Conservation (phyloP, 2,888 invertebrate genomes). For the Spisula solida region DNA sequence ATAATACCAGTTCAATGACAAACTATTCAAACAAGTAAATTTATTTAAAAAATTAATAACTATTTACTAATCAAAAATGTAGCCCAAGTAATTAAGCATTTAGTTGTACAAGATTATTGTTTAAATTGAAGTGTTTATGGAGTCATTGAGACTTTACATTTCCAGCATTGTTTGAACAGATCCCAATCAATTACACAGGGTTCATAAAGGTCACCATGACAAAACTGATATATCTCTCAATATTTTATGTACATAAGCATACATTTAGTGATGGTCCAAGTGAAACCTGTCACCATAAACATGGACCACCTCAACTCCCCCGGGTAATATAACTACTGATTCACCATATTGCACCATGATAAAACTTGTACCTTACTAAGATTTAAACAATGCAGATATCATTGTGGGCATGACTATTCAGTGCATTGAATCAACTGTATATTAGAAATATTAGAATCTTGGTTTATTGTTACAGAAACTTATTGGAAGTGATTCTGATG, state of each 20-base stretch:
- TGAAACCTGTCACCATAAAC: neutral
- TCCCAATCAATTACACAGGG: neutral
- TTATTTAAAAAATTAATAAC: no score
- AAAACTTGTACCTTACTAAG: neutral
- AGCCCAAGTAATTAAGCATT: neutral
- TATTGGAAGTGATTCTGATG: no score
- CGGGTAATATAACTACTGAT: neutral
- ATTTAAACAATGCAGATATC: neutral
- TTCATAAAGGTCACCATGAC: neutral
- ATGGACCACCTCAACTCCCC: neutral
- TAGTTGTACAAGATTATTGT: neutral
- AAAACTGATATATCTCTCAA: neutral
- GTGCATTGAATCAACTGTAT: no score
- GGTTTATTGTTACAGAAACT: no score
- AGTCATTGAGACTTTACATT: neutral
- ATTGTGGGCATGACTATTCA: no score
- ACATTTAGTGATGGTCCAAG: neutral
- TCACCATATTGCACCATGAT: neutral
- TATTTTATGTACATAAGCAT: neutral
- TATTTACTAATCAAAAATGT: neutral
- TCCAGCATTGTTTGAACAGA: neutral
- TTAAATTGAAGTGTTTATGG: neutral
- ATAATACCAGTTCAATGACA: no score
- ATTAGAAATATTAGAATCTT: no score
- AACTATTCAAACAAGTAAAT: no score